Evolutionary conservation across 2,888 invertebrate species (phyloP).

Genomic region (Melieria crassipennis): DNA sequence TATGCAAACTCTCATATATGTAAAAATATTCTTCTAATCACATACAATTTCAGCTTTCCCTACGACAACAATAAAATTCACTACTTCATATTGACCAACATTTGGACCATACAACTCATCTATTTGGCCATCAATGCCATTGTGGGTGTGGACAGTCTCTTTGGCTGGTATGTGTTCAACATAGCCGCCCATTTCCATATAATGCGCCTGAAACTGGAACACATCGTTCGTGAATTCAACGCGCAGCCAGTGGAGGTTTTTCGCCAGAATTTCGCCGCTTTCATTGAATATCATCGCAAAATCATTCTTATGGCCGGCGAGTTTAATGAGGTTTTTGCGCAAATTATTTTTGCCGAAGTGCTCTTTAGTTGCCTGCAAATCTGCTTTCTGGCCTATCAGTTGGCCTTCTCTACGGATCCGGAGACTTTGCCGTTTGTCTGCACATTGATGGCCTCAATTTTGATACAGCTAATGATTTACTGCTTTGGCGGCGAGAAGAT

Average conservation of each 20-base stretch:
- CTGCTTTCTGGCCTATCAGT: constrained; percentile 39
- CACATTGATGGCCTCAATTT: constrained; percentile 18
- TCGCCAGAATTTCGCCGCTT: constrained; percentile 16
- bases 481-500: constrained; percentile 44
- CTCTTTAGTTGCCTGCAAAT: constrained; percentile 37
- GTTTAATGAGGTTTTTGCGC: constrained; percentile 37
- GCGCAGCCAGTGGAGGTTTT: neutral
- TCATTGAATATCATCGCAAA: constrained; percentile 28
- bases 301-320: constrained; percentile 30
- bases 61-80: constrained; percentile 15
- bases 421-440: constrained; percentile 35
- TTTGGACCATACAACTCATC: constrained; percentile 4
- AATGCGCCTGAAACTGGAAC: constrained; percentile 33
- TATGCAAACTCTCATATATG: no score
- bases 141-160: constrained; percentile 37
- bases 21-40: no score
- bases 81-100: constrained; percentile 16
- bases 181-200: constrained; percentile 42
- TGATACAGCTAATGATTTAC: constrained; percentile 42
- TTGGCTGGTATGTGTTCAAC: constrained; percentile 41
- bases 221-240: neutral
- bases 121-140: constrained; percentile 5
- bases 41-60: constrained; percentile 7
- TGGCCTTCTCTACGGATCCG: constrained; percentile 34
- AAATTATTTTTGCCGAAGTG: constrained; percentile 39